These are phyloP conservation scores for Cheilosia variabilis DNA, from an alignment of 2,888 invertebrate species.

Conservation along the genomic window DNA sequence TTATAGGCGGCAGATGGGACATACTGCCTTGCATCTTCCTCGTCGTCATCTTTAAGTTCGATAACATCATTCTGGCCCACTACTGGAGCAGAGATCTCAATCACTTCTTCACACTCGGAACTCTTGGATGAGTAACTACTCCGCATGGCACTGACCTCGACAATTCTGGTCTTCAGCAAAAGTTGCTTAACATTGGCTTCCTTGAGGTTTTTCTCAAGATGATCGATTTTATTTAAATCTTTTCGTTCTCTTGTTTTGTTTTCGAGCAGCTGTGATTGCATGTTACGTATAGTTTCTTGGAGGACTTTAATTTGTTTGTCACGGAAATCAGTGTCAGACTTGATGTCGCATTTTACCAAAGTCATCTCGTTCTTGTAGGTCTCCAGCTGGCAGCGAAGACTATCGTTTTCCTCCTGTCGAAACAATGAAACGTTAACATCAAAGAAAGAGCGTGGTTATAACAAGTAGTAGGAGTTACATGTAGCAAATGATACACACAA, in stretches of 20 bases:
- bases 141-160: constrained; percentile 79
- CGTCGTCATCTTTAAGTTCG: constrained; percentile 63
- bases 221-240: constrained; percentile 80
- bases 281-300: constrained; percentile 84
- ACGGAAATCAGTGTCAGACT: constrained; percentile 91
- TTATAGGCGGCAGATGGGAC: neutral
- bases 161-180: constrained; percentile 83
- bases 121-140: constrained; percentile 78
- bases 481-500: too few relatives aligned
- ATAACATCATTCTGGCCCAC: constrained; percentile 56
- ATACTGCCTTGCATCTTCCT: constrained; percentile 15
- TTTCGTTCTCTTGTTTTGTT: constrained; percentile 82
- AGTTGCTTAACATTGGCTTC: constrained; percentile 83
- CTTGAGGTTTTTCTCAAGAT: constrained; percentile 82
- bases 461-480: neutral
- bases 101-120: constrained; percentile 78
- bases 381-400: constrained; percentile 94
- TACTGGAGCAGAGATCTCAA: constrained; percentile 48
- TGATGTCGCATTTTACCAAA: constrained; percentile 91
- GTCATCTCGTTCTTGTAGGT: constrained; percentile 97
- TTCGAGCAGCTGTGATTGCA: constrained; percentile 83
- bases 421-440: neutral
- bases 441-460: neutral
- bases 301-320: constrained; percentile 91
- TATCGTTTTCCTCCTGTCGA: constrained; percentile 93